Conservation (phyloP, 2,888 invertebrate species). For the Copidosoma aretas region DNA sequence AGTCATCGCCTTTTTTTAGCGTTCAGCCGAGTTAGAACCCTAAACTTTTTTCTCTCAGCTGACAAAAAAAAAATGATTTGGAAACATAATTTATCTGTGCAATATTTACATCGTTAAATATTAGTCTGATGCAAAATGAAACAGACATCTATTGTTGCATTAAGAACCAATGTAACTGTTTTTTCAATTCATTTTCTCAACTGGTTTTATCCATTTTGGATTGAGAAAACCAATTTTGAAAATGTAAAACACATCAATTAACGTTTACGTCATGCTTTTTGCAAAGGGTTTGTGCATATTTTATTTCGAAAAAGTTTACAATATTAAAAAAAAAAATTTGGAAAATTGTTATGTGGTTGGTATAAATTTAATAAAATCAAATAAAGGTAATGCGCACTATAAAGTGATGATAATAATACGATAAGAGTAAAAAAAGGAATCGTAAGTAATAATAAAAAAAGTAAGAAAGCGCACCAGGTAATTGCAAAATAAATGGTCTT, state of each 20-base stretch:
- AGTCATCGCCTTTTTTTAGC: too few relatives aligned
- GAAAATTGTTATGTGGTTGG: constrained; percentile 7
- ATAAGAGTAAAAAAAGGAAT: constrained; percentile 49
- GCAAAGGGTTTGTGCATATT: neutral
- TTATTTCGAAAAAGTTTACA: constrained; percentile 8
- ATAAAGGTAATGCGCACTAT: constrained; percentile 5
- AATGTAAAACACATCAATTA: constrained; percentile 10
- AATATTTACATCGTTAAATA: too few relatives aligned
- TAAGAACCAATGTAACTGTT: constrained; percentile 16
- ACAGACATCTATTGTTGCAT: too few relatives aligned
- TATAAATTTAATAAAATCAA: constrained; percentile 5
- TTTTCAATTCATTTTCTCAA: too few relatives aligned
- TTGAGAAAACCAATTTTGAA: constrained; percentile 57
- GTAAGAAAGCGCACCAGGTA: constrained; percentile 60
- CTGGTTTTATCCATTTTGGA: constrained; percentile 55
- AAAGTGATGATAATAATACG: constrained; percentile 36
- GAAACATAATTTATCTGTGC: too few relatives aligned
- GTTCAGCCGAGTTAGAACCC: too few relatives aligned
- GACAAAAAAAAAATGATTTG: too few relatives aligned
- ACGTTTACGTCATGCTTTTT: constrained; percentile 9
- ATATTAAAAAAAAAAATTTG: constrained; percentile 17
- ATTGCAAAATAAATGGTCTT: constrained; percentile 55
- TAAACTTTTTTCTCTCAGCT: too few relatives aligned
- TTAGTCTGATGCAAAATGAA: too few relatives aligned
- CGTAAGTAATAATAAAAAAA: constrained; percentile 54